A percentile compares a stretch with the other conserved stretches of the same genome.
Conservation (phyloP, 2,797 vertebrate species). For the Gymnopithys bicolor region DNA sequence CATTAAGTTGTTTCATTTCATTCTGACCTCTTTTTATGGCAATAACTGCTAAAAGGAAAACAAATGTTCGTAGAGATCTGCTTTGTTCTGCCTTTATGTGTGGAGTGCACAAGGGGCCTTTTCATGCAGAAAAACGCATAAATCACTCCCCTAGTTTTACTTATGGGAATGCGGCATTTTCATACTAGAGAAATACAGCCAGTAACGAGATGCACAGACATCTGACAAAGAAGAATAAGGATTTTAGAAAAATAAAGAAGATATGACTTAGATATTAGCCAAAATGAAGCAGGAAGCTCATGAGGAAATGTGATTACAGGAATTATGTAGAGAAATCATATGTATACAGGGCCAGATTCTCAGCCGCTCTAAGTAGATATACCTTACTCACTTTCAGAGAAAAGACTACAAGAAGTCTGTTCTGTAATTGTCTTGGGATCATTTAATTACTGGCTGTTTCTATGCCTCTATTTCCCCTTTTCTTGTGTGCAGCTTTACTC, state of each 20-base stretch:
- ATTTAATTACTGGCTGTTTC: not conserved
- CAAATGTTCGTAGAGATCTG: slow-evolving; percentile 57
- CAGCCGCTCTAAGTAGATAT: not conserved
- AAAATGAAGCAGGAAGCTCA: slow-evolving; percentile 4
- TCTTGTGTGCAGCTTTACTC: not conserved
- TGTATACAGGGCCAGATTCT: not conserved
- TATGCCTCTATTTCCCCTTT: fast-evolving
- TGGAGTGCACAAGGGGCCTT: slow-evolving; percentile 58
- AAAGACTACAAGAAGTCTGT: not conserved
- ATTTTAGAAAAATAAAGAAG: not conserved
- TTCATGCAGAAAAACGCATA: slow-evolving; percentile 55
- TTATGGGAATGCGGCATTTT: slow-evolving; percentile 50
- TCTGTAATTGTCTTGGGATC: not conserved
- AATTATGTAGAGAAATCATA: not conserved
- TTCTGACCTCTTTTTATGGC: slow-evolving; percentile 66
- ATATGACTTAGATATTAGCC: not conserved
- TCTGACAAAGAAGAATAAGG: not conserved
- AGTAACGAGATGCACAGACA: slow-evolving; percentile 52
- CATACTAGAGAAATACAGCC: slow-evolving; percentile 26
- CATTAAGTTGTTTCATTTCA: slow-evolving; percentile 68
- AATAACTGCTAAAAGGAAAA: slow-evolving; percentile 73
- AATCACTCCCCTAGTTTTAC: slow-evolving; percentile 52
- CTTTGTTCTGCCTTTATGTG: slow-evolving; percentile 62
- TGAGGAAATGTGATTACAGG: not conserved
- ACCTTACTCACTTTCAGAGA: not conserved